These are phyloP conservation scores for Tinea pellionella DNA, from an alignment of 2,888 invertebrate genomes.

Conservation along the genomic window DNA sequence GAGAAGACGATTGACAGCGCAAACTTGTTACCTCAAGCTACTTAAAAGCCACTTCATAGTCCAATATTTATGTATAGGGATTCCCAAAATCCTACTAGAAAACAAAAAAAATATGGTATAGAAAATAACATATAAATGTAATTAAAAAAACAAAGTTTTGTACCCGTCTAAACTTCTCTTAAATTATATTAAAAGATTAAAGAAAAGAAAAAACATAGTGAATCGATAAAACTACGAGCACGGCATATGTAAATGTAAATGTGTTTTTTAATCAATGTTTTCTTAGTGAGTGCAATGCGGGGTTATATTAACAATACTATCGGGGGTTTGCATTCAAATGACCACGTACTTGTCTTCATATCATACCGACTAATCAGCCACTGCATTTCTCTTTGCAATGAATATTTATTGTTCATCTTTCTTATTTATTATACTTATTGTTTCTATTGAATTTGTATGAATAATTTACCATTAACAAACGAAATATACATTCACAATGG, in stretches of 20 bases:
- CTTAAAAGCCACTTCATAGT: no score
- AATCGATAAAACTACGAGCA: slow-evolving; percentile 60
- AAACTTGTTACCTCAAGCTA: no score
- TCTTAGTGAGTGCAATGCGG: slow-evolving; percentile 30
- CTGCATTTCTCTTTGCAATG: slow-evolving; percentile 29
- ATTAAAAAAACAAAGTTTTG: no score
- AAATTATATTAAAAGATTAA: neutral
- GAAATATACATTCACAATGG: no score
- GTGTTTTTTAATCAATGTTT: slow-evolving; percentile 60
- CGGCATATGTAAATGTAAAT: slow-evolving; percentile 64
- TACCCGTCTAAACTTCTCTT: neutral
- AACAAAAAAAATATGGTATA: no score
- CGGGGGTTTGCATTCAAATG: slow-evolving; percentile 51
- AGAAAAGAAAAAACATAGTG: slow-evolving; percentile 16
- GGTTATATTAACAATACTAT: slow-evolving; percentile 53
- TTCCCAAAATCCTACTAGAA: no score
- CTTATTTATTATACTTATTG: neutral
- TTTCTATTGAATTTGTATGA: neutral
- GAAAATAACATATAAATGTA: no score
- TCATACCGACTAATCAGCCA: slow-evolving; percentile 34
- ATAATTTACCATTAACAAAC: neutral
- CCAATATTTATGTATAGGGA: no score
- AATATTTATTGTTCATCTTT: slow-evolving; percentile 48
- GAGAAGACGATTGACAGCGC: no score
- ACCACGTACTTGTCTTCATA: slow-evolving; percentile 34